Percentiles rank a stretch among this genome's conserved stretches.
Evolutionary conservation across 2,113 vertebrate species (phyloP).

Genomic region (pig (Sus scrofa)): T2T-Sscrofa CM000817.6:174007501-174008000

Average conservation of each 20-base stretch:
- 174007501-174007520: neutral
- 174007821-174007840: neutral
- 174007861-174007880: neutral
- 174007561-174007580: constrained; percentile 38
- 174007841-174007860: constrained; percentile 36
- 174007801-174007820: constrained; percentile 26
- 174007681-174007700: constrained; percentile 11
- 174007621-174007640: neutral
- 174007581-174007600: neutral
- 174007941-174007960: neutral
- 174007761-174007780: neutral
- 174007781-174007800: constrained; percentile 30
- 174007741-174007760: neutral
- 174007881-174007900: constrained; percentile 9
- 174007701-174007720: neutral
- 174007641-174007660: neutral
- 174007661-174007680: constrained; percentile 29
- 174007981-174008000: constrained; percentile 32
- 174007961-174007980: constrained; percentile 28
- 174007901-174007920: constrained; percentile 6
- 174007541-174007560: neutral
- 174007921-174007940: neutral
- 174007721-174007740: neutral
- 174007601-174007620: neutral
- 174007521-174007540: neutral